Evolutionary conservation across 2,113 vertebrate genomes (phyloP).

Genomic region (Chaetodon auriga): DNA sequence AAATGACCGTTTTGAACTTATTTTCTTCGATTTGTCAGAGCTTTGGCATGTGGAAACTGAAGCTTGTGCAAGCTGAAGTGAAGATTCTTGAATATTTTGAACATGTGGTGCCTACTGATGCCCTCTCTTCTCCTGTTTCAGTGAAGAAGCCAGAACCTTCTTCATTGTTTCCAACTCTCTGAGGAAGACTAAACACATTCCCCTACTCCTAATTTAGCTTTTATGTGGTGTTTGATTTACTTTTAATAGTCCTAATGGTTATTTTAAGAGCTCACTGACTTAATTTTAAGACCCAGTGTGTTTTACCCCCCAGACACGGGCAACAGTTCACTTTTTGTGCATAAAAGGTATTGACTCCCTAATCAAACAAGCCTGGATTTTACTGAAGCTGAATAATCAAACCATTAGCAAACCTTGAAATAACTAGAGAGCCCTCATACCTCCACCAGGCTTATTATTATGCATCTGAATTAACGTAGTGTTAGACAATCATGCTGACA

Average conservation of each 20-base stretch:
- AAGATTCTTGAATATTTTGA: not conserved
- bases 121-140: conserved; percentile 30
- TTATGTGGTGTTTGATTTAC: conserved; percentile 55
- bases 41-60: not conserved
- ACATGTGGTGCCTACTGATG: not conserved
- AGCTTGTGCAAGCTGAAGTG: not conserved
- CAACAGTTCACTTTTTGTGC: conserved; percentile 13
- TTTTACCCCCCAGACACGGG: conserved; percentile 16
- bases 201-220: conserved; percentile 42
- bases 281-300: conserved; percentile 20
- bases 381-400: conserved; percentile 26
- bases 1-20: not conserved
- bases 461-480: not conserved
- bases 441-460: not conserved
- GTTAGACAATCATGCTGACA: too few species aligned
- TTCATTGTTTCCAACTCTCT: conserved; percentile 18
- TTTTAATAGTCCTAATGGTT: conserved; percentile 36
- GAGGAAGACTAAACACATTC: conserved; percentile 54
- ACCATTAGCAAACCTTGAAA: conserved; percentile 20
- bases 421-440: not conserved
- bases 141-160: conserved; percentile 3
- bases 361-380: conserved; percentile 29
- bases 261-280: conserved; percentile 39
- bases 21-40: not conserved
- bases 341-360: conserved; percentile 32